Conservation (phyloP, 2,888 invertebrate species). For the Eledona agricola region DNA sequence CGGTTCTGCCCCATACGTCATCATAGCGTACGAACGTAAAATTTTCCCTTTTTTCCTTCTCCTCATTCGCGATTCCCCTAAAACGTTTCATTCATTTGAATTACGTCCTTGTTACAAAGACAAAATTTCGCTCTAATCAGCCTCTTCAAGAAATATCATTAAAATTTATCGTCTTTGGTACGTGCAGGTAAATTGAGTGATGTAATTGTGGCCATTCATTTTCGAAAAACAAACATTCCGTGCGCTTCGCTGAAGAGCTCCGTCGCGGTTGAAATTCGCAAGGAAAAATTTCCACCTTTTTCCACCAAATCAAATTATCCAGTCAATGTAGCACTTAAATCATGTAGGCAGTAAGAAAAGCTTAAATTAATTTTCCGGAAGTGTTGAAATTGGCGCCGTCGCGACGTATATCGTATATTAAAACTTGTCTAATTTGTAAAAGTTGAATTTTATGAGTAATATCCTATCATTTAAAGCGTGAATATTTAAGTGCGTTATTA, state of each 20-base stretch:
- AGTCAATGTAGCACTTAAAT: constrained; percentile 42
- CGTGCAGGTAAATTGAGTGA: too few relatives aligned
- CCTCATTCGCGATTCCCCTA: too few relatives aligned
- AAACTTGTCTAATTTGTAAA: constrained; percentile 38
- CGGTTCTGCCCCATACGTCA: too few relatives aligned
- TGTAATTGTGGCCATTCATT: constrained; percentile 29
- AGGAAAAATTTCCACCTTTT: constrained; percentile 40
- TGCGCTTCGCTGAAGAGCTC: constrained; percentile 29
- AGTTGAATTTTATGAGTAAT: constrained; percentile 35
- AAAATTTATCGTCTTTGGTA: too few relatives aligned
- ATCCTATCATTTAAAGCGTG: constrained; percentile 32
- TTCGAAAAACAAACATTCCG: constrained; percentile 32
- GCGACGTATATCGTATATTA: constrained; percentile 40
- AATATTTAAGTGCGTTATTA: constrained; percentile 21
- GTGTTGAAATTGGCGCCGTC: constrained; percentile 40
- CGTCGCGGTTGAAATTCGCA: constrained; percentile 29
- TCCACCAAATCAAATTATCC: constrained; percentile 41
- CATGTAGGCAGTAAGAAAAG: constrained; percentile 38
- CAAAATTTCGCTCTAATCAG: constrained; percentile 19
- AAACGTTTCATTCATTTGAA: constrained; percentile 27
- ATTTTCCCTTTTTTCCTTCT: constrained; percentile 36
- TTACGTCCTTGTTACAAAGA: constrained; percentile 13
- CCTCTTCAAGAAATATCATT: too few relatives aligned
- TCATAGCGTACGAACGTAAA: constrained; percentile 35
- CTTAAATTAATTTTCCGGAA: constrained; percentile 40